Conservation (phyloP, 2,797 vertebrate species). For the Naso thynnoides region DNA sequence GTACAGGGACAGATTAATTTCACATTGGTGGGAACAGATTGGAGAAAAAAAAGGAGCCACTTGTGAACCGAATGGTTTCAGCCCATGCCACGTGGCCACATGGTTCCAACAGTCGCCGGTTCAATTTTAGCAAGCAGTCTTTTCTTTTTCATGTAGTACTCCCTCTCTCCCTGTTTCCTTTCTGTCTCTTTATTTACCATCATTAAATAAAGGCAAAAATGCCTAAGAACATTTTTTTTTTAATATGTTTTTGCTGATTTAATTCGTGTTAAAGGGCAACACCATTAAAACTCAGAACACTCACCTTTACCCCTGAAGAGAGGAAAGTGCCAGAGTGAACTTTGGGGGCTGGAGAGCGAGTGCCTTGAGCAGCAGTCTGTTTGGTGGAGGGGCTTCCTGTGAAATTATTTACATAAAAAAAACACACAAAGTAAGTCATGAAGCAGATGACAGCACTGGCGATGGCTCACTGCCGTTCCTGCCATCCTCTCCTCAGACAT, state of each 20-base stretch:
- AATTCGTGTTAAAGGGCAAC: conserved; percentile 6
- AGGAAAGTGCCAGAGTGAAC: conserved; percentile 92
- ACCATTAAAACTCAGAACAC: background rate
- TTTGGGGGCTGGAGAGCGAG: conserved; percentile 93
- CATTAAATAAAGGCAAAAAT: too few relatives aligned
- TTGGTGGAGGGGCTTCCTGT: conserved; percentile 93
- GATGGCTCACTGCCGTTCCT: conserved; percentile 9
- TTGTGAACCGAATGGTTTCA: too few relatives aligned
- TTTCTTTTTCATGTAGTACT: too few relatives aligned
- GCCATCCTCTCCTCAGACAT: conserved; percentile 8
- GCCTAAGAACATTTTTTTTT: too few relatives aligned
- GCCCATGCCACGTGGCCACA: too few relatives aligned
- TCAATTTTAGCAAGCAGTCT: too few relatives aligned
- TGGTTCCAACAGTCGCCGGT: too few relatives aligned
- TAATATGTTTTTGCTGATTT: conserved; percentile 6
- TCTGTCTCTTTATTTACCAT: too few relatives aligned
- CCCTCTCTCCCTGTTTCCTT: too few relatives aligned
- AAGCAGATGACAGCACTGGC: conserved; percentile 1
- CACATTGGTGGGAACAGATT: conserved; percentile 11
- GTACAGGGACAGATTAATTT: conserved; percentile 30
- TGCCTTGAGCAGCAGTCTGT: conserved; percentile 87
- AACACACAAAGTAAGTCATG: conserved; percentile 37
- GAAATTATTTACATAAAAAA: conserved; percentile 40
- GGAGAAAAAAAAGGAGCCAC: background rate
- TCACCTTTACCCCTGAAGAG: conserved; percentile 95